Evolutionary conservation across 2,888 invertebrate genomes (phyloP).

Genomic region (Andricus quercusramuli): DNA sequence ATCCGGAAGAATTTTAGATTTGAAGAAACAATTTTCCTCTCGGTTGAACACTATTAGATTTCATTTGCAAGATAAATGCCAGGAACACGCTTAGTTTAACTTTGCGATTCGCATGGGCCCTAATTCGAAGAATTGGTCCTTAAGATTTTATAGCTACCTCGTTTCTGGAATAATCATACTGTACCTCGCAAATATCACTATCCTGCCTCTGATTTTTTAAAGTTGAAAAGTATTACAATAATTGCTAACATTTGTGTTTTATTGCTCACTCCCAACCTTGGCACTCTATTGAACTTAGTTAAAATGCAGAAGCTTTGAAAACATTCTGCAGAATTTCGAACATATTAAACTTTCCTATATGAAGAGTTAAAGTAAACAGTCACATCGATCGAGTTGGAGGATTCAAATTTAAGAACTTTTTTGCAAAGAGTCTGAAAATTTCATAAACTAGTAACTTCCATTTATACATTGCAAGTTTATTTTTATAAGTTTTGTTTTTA

Average conservation of each 20-base stretch:
- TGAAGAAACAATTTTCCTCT: background rate
- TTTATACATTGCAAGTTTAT: too few relatives aligned
- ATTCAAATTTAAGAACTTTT: too few relatives aligned
- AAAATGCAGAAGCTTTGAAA: background rate
- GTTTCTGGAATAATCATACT: background rate
- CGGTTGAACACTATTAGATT: background rate
- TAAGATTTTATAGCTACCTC: background rate
- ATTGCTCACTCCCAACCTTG: background rate
- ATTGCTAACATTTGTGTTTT: background rate
- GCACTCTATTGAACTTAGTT: background rate
- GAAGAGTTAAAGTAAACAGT: background rate
- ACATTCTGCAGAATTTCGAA: background rate
- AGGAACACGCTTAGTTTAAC: background rate
- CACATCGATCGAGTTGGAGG: too few relatives aligned
- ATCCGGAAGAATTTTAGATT: background rate
- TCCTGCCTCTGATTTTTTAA: background rate
- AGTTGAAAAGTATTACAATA: background rate
- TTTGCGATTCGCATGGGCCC: background rate
- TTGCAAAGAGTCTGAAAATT: too few relatives aligned
- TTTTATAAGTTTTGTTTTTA: too few relatives aligned
- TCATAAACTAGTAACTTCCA: too few relatives aligned
- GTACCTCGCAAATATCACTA: background rate
- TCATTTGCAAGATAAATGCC: background rate
- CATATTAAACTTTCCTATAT: background rate
- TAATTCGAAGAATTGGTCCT: background rate